Conservation (phyloP, 2,113 vertebrate species). For the Sapayoa aenigma region DNA sequence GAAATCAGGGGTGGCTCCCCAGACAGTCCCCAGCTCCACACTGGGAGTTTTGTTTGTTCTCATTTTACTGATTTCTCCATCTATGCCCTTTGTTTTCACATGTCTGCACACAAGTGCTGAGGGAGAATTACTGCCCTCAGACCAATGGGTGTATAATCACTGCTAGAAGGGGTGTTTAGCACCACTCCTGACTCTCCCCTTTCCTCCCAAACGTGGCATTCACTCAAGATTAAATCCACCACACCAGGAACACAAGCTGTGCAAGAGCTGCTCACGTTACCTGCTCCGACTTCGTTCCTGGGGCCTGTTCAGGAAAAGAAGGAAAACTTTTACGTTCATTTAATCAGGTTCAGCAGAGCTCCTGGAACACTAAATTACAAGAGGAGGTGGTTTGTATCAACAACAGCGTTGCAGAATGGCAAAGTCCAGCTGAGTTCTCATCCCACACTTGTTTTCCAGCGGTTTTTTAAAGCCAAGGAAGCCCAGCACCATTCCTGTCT, state of each 20-base stretch:
- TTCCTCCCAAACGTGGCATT: not conserved
- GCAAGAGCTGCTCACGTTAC: not conserved
- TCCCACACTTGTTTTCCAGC: not conserved
- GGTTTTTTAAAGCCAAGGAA: not conserved
- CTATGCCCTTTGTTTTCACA: not conserved
- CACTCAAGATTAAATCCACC: not conserved
- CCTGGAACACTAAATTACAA: not conserved
- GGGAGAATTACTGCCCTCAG: rapidly evolving
- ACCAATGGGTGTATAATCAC: not conserved
- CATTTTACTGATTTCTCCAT: not conserved
- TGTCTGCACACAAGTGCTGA: rapidly evolving
- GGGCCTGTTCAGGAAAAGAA: not conserved
- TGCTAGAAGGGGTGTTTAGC: not conserved
- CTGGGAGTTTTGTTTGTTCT: not conserved
- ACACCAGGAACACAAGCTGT: rapidly evolving
- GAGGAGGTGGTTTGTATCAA: not conserved
- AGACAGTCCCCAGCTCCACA: not conserved
- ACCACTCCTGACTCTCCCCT: not conserved
- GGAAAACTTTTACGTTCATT: not conserved
- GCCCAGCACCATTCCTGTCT: not conserved
- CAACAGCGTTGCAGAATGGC: rapidly evolving
- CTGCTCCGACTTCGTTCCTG: not conserved
- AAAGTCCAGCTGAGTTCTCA: not conserved
- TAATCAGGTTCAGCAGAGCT: not conserved
- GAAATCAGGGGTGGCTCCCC: not conserved